Evolutionary conservation across 2,797 vertebrate species (phyloP), one percentile per base, ranked within the genome.

Genomic region (Acrocephalus scirpaceus): DNA sequence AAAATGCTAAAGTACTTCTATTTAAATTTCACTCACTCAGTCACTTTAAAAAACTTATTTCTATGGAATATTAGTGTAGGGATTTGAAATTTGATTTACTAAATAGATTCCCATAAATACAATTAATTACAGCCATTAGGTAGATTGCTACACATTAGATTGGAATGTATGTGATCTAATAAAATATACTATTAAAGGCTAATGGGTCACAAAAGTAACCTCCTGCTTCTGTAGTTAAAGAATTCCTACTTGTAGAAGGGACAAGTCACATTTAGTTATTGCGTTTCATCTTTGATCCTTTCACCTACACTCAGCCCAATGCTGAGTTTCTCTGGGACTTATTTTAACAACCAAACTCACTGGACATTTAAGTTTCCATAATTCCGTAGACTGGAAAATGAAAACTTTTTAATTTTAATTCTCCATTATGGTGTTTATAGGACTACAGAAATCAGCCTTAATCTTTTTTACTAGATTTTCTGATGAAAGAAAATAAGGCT

Each of bases 1-100:
- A 95, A 81, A 97, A 95, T 45, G 86, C 91, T 85, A 40, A 84
- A 97, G 56, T 86, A 92, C 38, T 93, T 76, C 78, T 95, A 96
- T 94, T 95, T 92, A 91, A 92, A 96, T 95, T 89, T 93, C 19
- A 81, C 69, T 97, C 81, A 94, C 65, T 89, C 22, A 89, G 42
- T 84, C 86, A 84, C 80, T 96, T 72, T 53, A 85, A 95, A 85
- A 26, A 48, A 62, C 53, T 50, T 93, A 88, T 76, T 79, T 84
- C 92, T 85, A 47, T 44, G 23, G 78, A 64, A 61, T 80, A 90
- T 64, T 86, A 66, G 51, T 57, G 71, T 21, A 58, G 81, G 42
- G 15, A 93, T 80, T 96, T 93, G 76, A 94, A 96, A 32, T 82
- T 53, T 88, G 32, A 65, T 88, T 83, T 83, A 75, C 57, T 73